Evolutionary conservation across 2,888 invertebrate genomes (phyloP).

Genomic region (Tachina fera): DNA sequence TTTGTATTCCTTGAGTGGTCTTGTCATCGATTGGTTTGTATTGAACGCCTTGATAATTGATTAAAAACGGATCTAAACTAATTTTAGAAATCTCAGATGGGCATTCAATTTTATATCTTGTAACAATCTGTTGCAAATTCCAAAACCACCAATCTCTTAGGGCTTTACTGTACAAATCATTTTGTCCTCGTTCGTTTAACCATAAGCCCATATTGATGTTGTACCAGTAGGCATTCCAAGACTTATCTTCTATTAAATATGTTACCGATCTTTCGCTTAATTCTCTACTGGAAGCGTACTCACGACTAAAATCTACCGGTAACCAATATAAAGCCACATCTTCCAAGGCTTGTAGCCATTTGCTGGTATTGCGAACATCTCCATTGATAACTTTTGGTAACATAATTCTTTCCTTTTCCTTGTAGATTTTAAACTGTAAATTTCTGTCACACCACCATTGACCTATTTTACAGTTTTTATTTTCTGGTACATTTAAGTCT

Average conservation of each 20-base stretch:
- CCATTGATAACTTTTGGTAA: constrained; percentile 58
- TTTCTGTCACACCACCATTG: constrained; percentile 46
- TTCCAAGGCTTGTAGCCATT: constrained; percentile 73
- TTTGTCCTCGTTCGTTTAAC: constrained; percentile 50
- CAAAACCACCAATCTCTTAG: constrained; percentile 86
- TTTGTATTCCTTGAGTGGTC: background rate
- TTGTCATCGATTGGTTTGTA: background rate
- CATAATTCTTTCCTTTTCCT: constrained; percentile 38
- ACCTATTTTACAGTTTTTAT: background rate
- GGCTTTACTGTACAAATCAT: constrained; percentile 80
- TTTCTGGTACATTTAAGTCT: background rate
- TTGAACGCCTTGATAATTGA: constrained; percentile 24
- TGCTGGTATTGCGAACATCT: constrained; percentile 64
- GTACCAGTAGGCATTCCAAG: constrained; percentile 84
- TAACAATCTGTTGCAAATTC: constrained; percentile 86
- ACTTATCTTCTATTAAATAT: constrained; percentile 87
- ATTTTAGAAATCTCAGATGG: background rate
- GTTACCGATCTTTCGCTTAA: background rate
- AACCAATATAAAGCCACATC: constrained; percentile 72
- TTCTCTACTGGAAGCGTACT: background rate
- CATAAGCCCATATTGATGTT: constrained; percentile 81
- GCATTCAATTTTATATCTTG: constrained; percentile 84
- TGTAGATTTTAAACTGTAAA: constrained; percentile 30
- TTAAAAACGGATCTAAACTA: constrained; percentile 7
- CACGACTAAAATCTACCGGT: constrained; percentile 13